Evolutionary conservation across 2,888 invertebrate genomes (phyloP), one percentile per base, ranked within the genome.

Genomic region (Aethes cnicana): DNA sequence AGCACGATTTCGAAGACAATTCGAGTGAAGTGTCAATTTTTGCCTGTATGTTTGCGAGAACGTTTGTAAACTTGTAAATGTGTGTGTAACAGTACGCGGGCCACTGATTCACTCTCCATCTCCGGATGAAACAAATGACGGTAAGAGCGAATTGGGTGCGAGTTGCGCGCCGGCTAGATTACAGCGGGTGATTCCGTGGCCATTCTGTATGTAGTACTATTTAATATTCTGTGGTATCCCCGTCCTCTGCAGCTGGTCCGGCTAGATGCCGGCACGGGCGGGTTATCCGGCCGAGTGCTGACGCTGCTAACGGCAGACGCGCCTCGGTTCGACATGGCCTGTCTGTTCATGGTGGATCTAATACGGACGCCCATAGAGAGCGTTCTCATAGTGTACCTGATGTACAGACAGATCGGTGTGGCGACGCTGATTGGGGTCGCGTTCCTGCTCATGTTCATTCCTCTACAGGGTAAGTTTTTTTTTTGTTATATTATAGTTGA

Each of bases 221-320:
- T n/a, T 17, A 9, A 16, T 3, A n/a, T 8, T 30, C 7, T 32
- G 14, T 23, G 16, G 28, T 41, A 36, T 12, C 4, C 21, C 23
- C 3, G 37, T 79, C 82, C 7, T n/a, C n/a, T n/a, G 7, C 77
- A 96, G 95, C 90, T 94, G 0, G 84, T 96, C 7, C 91, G 92
- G 4, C 77, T 96, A 23, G 95, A 95, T 1, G 81, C 83, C 8
- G 79, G 90, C 56, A 77, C 88, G 87, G 67, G 94, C 77, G 86
- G 93, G 83, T 49, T 95, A 91, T 54, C 84, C 90, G 74, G 94
- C 84, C 58, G 92, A 92, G 82, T 95, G 92, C 43, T 96, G 42
- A 94, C 95, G 81, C 77, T 97, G 23, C 76, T 97, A 55, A 96
- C 97, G 0, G 97, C 97, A 48, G 97, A 98, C 77, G 96, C 97